phyloP scores from a whole-genome alignment of 1,140 invertebrate genomes.

The Hyphantria cunea region DNA sequence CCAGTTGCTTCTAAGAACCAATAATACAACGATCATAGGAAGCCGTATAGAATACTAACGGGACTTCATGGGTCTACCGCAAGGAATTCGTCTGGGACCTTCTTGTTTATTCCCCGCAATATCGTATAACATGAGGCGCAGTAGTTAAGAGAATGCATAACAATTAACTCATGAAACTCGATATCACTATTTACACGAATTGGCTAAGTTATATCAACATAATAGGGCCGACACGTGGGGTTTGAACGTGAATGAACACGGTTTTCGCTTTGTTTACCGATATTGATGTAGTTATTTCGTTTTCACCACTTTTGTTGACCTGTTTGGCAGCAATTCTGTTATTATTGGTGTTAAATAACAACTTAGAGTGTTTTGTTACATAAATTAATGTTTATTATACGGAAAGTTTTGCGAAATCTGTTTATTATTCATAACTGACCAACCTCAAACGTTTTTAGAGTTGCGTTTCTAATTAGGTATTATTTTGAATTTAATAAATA shows the following conservation, averaged over 20 bases:
- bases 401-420: too few species aligned
- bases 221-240: constrained; percentile 34
- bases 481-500: background rate
- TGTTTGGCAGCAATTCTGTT: constrained; percentile 5
- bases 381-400: background rate
- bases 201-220: constrained; percentile 16
- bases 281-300: constrained; percentile 8
- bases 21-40: constrained; percentile 22
- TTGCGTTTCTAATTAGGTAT: constrained; percentile 8
- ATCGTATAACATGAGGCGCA: constrained; percentile 19
- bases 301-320: background rate
- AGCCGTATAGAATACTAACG: constrained; percentile 38
- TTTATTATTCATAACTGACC: constrained; percentile 1
- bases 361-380: constrained; percentile 18
- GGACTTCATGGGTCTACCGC: constrained; percentile 41
- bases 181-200: constrained; percentile 46
- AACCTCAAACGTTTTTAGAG: constrained; percentile 16
- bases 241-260: constrained; percentile 35
- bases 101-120: constrained; percentile 37
- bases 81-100: constrained; percentile 49
- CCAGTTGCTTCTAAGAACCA: constrained; percentile 22
- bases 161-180: constrained; percentile 53
- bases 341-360: constrained; percentile 21
- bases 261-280: constrained; percentile 8
- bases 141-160: constrained; percentile 44